phyloP scores from a whole-genome alignment of 2,888 invertebrate species.

The Ochlodes sylvanus region DNA sequence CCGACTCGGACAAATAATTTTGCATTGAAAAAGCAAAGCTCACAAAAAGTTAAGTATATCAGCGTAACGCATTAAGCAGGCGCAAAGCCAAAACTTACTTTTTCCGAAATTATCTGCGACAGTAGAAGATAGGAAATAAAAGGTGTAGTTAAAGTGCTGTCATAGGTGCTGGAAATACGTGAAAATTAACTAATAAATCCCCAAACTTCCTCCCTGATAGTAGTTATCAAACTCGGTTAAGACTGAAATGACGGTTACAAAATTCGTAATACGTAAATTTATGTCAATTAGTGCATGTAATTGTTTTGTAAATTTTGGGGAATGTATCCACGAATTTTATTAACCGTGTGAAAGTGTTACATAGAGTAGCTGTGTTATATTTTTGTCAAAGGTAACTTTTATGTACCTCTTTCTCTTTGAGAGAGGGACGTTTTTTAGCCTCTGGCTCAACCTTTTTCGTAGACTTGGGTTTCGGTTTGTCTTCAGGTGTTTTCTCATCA shows the following conservation, averaged over 20 bases:
- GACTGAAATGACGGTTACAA: conserved; percentile 7
- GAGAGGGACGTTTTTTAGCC: conserved; percentile 74
- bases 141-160: neutral
- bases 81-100: conserved; percentile 31
- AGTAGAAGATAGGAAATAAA: conserved; percentile 8
- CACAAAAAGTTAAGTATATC: conserved; percentile 8
- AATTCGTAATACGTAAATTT: conserved; percentile 4
- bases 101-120: conserved; percentile 23
- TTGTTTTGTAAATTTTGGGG: no score
- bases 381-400: conserved; percentile 25
- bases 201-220: neutral
- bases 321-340: conserved; percentile 9
- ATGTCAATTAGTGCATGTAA: neutral
- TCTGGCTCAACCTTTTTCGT: conserved; percentile 70
- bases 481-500: conserved; percentile 76
- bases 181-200: neutral
- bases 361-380: conserved; percentile 44
- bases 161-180: neutral
- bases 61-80: conserved; percentile 27
- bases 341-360: conserved; percentile 47
- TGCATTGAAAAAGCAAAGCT: conserved; percentile 15
- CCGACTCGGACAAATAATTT: no score
- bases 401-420: conserved; percentile 78
- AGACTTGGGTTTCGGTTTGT: conserved; percentile 74
- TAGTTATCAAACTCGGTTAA: conserved; percentile 33